Evolutionary conservation across 2,888 invertebrate genomes (phyloP).

Genomic region (Latheticus oryzae): DNA sequence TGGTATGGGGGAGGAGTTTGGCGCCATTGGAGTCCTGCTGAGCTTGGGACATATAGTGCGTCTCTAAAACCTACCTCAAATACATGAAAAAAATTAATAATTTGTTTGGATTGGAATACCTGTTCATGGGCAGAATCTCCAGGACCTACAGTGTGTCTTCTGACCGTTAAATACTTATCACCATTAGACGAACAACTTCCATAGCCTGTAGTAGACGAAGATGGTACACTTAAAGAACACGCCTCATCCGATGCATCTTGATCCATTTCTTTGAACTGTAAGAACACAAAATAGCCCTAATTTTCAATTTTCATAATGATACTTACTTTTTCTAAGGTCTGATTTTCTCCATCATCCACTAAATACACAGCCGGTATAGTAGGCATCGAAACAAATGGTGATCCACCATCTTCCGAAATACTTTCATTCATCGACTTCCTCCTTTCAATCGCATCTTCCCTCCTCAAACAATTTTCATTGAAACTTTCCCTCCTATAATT

Average conservation of each 20-base stretch:
- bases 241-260: conserved; percentile 62
- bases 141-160: conserved; percentile 93
- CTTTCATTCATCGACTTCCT: conserved; percentile 57
- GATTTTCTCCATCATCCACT: conserved; percentile 67
- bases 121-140: conserved; percentile 90
- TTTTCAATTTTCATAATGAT: too few relatives aligned
- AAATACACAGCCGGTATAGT: conserved; percentile 68
- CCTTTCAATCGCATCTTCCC: conserved; percentile 57
- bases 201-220: conserved; percentile 54
- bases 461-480: conserved; percentile 62
- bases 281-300: conserved; percentile 5
- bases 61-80: conserved; percentile 66
- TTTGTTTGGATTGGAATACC: conserved; percentile 65
- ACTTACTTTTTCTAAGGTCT: conserved; percentile 73
- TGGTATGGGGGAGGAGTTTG: conserved; percentile 78
- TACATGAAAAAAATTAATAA: too few relatives aligned
- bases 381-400: conserved; percentile 68
- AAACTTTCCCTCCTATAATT: conserved; percentile 62
- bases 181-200: conserved; percentile 58
- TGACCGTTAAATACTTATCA: conserved; percentile 71
- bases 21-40: conserved; percentile 58
- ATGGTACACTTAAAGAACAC: conserved; percentile 58
- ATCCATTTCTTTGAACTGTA: conserved; percentile 70
- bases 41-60: conserved; percentile 66
- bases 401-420: conserved; percentile 60